Conservation (phyloP, 2,888 invertebrate species). For the Caenorhabditis auriculariae region DNA sequence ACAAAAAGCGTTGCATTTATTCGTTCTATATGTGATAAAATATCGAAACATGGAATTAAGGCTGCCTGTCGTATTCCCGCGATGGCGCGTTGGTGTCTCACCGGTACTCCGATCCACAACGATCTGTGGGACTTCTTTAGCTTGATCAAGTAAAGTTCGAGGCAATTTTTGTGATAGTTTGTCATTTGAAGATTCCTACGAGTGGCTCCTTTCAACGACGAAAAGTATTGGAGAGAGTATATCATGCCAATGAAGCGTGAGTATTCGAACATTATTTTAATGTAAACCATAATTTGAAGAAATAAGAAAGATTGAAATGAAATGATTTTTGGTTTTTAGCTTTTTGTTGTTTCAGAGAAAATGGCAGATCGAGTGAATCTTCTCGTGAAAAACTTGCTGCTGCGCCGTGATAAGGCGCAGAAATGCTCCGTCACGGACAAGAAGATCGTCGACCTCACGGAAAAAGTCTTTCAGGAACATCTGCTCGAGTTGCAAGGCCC, state of each 20-base stretch:
- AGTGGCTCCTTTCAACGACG: conserved; percentile 85
- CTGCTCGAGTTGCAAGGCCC: conserved; percentile 59
- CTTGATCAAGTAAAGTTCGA: conserved; percentile 62
- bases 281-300: too few relatives aligned
- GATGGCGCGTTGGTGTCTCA: conserved; percentile 79
- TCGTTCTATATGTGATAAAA: too few relatives aligned
- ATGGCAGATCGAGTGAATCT: conserved; percentile 75
- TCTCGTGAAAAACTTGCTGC: conserved; percentile 80
- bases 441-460: conserved; percentile 61
- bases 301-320: too few relatives aligned
- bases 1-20: too few relatives aligned
- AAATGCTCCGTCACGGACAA: conserved; percentile 62
- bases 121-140: conserved; percentile 75
- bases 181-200: conserved; percentile 73
- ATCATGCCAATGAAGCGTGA: conserved; percentile 70
- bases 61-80: conserved; percentile 74
- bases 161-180: not conserved
- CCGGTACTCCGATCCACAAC: conserved; percentile 91
- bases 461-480: conserved; percentile 55
- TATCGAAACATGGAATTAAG: too few relatives aligned
- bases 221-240: conserved; percentile 87
- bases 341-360: conserved; percentile 16
- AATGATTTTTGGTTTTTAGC: not conserved
- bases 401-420: conserved; percentile 84
- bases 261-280: not conserved